Percentiles rank a stretch among this genome's conserved stretches.
Evolutionary conservation across 37 sponge, comb jelly and placozoan genomes (phyloP).

Genomic region (Corticium candelabrum): DNA sequence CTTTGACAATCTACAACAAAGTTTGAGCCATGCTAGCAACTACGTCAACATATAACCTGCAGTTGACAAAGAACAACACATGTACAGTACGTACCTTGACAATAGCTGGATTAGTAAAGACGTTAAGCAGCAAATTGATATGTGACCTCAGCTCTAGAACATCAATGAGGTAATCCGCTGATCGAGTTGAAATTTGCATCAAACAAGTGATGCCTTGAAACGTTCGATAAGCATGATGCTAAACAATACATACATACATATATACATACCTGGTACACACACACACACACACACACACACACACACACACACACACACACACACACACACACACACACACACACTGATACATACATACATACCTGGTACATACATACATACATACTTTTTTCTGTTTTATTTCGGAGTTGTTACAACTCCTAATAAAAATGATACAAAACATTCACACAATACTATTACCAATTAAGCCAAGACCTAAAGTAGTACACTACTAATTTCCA

Average conservation of each 20-base stretch:
- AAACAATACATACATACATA: background rate
- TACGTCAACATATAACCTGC: background rate
- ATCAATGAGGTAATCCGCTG: constrained; percentile 84
- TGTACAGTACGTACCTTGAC: constrained; percentile 56
- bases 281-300: constrained; percentile 21
- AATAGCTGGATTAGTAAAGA: constrained; percentile 83
- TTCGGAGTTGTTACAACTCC: too few species aligned
- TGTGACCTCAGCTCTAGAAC: constrained; percentile 58
- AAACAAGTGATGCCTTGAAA: constrained; percentile 86
- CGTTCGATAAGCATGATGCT: background rate
- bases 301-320: constrained; percentile 12
- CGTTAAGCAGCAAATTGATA: constrained; percentile 61
- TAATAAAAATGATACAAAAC: too few species aligned
- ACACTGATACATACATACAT: background rate
- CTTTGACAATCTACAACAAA: background rate
- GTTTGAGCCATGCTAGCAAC: background rate
- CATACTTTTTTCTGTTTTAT: too few species aligned
- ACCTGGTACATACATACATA: too few species aligned
- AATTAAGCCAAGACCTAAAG: too few species aligned
- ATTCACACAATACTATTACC: too few species aligned
- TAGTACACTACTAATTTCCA: too few species aligned
- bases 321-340: constrained; percentile 12
- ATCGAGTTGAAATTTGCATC: constrained; percentile 87
- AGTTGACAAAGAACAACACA: background rate
- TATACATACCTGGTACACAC: background rate